These are phyloP conservation scores for Taenaris catops DNA, from an alignment of 2,888 invertebrate species.

Conservation along the genomic window DNA sequence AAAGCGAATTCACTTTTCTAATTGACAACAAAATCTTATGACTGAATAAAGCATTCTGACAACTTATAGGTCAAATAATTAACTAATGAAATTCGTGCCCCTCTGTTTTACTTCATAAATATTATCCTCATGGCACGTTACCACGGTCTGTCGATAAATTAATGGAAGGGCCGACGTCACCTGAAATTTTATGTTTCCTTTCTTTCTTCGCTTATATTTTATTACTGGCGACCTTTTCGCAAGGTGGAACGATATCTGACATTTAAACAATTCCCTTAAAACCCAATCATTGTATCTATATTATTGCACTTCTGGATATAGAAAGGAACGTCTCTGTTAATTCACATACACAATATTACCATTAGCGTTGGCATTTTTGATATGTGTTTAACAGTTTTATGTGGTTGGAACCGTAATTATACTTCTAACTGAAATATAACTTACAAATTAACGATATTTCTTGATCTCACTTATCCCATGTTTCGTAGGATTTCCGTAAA, in stretches of 20 bases:
- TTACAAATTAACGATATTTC: too few relatives aligned
- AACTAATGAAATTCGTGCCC: slow-evolving; percentile 68
- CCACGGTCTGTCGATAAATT: slow-evolving; percentile 77
- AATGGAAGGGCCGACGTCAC: slow-evolving; percentile 72
- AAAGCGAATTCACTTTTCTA: background rate
- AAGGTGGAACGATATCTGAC: slow-evolving; percentile 21
- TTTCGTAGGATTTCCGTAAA: too few relatives aligned
- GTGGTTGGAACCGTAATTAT: too few relatives aligned
- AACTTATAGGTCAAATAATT: slow-evolving; percentile 41
- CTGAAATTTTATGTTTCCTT: slow-evolving; percentile 73
- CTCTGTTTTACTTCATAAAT: slow-evolving; percentile 69
- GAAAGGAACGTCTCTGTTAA: slow-evolving; percentile 5
- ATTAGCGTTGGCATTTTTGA: slow-evolving; percentile 6
- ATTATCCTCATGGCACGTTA: slow-evolving; percentile 74
- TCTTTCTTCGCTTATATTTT: slow-evolving; percentile 51
- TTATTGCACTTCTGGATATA: slow-evolving; percentile 4
- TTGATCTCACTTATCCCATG: too few relatives aligned
- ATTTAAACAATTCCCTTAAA: slow-evolving; percentile 23
- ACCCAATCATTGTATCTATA: slow-evolving; percentile 10
- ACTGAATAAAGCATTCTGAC: slow-evolving; percentile 7
- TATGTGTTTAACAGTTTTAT: too few relatives aligned
- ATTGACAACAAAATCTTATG: slow-evolving; percentile 5
- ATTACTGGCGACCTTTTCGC: slow-evolving; percentile 37
- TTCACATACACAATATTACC: slow-evolving; percentile 5
- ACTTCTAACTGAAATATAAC: too few relatives aligned